Evolutionary conservation across 2,888 invertebrate species (phyloP).

Genomic region (Melanchra persicariae): DNA sequence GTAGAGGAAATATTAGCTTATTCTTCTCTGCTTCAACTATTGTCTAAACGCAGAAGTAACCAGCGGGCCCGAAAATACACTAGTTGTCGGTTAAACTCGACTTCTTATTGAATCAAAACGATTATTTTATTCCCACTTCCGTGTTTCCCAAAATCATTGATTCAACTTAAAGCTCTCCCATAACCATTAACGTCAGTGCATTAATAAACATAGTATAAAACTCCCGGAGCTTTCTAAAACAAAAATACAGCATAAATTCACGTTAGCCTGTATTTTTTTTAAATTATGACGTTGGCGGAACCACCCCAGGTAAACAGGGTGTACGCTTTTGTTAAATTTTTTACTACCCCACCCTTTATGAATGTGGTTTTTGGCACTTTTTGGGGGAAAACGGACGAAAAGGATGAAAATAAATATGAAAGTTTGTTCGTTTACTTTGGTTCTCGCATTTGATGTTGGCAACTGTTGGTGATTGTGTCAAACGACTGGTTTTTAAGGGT

Average conservation of each 20-base stretch:
- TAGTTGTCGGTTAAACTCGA: no score
- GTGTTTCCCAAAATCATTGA: background rate
- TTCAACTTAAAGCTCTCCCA: background rate
- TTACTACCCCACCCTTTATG: conserved; percentile 33
- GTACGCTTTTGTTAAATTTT: conserved; percentile 48
- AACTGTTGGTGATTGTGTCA: conserved; percentile 2
- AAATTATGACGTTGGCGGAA: conserved; percentile 49
- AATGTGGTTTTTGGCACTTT: conserved; percentile 55
- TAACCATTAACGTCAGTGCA: conserved; percentile 6
- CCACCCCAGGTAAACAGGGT: conserved; percentile 21
- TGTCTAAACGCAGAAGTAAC: no score
- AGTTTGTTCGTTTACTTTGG: conserved; percentile 34
- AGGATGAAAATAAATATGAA: conserved; percentile 47
- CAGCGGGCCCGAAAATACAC: background rate
- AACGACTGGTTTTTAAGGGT: background rate
- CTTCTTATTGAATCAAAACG: no score
- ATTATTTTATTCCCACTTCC: background rate
- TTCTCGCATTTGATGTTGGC: conserved; percentile 32
- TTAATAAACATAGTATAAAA: conserved; percentile 18
- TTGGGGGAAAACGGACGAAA: conserved; percentile 35
- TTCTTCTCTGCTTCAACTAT: no score
- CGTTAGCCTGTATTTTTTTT: conserved; percentile 34
- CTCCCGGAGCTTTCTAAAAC: conserved; percentile 8
- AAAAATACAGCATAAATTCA: conserved; percentile 35
- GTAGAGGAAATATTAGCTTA: no score